Evolutionary conservation across 2,888 invertebrate species (phyloP).

Genomic region (Stenodema calcarata): DNA sequence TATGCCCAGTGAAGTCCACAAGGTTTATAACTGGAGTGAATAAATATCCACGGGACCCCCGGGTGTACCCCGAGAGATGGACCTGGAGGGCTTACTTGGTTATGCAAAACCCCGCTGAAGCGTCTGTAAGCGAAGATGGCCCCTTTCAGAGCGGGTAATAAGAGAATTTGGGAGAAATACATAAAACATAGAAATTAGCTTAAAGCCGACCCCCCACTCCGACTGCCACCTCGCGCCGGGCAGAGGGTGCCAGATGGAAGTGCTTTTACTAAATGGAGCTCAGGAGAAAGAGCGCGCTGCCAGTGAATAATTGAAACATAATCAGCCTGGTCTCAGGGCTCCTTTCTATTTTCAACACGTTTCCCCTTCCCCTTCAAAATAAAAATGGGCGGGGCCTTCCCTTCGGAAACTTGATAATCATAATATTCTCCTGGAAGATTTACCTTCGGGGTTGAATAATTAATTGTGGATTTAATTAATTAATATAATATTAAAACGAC

Average conservation of each 20-base stretch:
- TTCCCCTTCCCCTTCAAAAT: background rate
- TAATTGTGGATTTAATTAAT: background rate
- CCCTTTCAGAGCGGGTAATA: conserved; percentile 52
- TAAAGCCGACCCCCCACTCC: conserved; percentile 3
- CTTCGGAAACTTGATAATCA: background rate
- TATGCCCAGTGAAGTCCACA: conserved; percentile 42
- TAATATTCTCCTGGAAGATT: background rate
- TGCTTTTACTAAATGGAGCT: conserved; percentile 52
- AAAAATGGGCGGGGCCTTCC: background rate
- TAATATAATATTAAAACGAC: background rate
- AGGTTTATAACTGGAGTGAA: conserved; percentile 46
- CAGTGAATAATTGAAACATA: conserved; percentile 53
- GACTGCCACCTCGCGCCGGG: background rate
- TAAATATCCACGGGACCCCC: conserved; percentile 19
- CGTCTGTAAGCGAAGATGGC: conserved; percentile 51
- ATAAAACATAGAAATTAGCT: conserved; percentile 55
- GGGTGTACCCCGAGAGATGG: background rate
- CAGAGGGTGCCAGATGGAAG: conserved; percentile 44
- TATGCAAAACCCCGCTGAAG: conserved; percentile 48
- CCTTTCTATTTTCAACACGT: conserved; percentile 33
- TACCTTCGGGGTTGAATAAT: background rate
- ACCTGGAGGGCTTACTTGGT: conserved; percentile 23
- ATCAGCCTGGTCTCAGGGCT: conserved; percentile 31
- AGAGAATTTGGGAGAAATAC: conserved; percentile 52
- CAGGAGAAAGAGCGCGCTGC: conserved; percentile 33